Conservation (phyloP, 2,888 invertebrate species). For the Eilema depressum region DNA sequence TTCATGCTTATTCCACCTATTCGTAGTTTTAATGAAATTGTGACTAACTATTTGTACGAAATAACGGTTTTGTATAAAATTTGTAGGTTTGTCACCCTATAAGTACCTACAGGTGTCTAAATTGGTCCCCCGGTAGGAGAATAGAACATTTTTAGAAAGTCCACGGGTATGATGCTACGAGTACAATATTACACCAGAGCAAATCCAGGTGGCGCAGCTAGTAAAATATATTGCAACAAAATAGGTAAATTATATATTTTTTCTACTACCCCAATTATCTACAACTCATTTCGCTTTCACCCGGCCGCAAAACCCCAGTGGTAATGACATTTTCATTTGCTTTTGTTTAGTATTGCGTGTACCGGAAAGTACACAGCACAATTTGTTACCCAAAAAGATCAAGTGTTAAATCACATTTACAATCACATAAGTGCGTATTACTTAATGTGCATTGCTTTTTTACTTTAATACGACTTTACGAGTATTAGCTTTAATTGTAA, state of each 20-base stretch:
- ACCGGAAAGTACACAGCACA: not conserved
- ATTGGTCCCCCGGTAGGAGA: too few relatives aligned
- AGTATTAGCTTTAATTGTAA: too few relatives aligned
- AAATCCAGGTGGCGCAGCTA: too few relatives aligned
- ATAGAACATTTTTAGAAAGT: too few relatives aligned
- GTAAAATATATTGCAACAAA: not conserved
- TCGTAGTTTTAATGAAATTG: too few relatives aligned
- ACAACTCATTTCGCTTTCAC: constrained; percentile 64
- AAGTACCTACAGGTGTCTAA: too few relatives aligned
- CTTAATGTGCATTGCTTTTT: not conserved
- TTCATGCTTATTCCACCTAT: too few relatives aligned
- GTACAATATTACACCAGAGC: too few relatives aligned
- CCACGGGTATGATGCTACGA: too few relatives aligned
- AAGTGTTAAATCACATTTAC: not conserved
- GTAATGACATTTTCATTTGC: constrained; percentile 33
- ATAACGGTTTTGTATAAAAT: too few relatives aligned
- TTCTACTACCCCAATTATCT: constrained; percentile 60
- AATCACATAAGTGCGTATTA: not conserved
- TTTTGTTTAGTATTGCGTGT: constrained; percentile 7
- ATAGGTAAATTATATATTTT: constrained; percentile 32
- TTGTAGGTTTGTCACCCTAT: too few relatives aligned
- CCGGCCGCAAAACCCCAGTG: constrained; percentile 32
- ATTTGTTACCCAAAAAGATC: not conserved
- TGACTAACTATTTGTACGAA: too few relatives aligned
- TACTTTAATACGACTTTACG: not conserved